phyloP scores from a whole-genome alignment of 2,113 vertebrate genomes.

The Malaclemys terrapin region DNA sequence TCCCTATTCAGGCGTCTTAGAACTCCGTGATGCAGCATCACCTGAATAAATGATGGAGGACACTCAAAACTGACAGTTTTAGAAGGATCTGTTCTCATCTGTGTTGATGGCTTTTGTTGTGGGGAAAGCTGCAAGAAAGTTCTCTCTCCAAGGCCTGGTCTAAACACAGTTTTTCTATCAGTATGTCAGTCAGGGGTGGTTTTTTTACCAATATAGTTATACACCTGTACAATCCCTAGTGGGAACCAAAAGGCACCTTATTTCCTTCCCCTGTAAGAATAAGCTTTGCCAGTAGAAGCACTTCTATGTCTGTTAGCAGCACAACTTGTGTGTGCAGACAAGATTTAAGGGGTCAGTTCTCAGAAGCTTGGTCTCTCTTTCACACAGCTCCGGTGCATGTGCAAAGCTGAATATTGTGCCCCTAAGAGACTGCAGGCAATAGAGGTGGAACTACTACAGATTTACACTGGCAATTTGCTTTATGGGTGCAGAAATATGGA shows the following conservation, averaged over 20 bases:
- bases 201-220: neutral
- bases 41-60: neutral
- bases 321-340: slow-evolving; percentile 10
- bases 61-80: neutral
- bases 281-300: neutral
- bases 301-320: neutral
- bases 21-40: neutral
- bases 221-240: neutral
- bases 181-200: neutral
- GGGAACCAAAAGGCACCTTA: neutral
- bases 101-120: neutral
- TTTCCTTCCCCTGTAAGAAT: neutral
- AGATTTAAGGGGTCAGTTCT: neutral
- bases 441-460: neutral
- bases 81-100: neutral
- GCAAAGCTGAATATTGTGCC: neutral
- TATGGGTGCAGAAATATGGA: neutral
- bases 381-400: neutral
- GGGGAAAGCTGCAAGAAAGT: neutral
- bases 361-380: neutral
- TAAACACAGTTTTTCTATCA: neutral
- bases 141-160: neutral
- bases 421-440: slow-evolving; percentile 23
- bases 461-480: neutral
- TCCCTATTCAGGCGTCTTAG: neutral